Base-by-base conservation (phyloP, 1,140 invertebrate species). In the Probaryconus sp. region DNA sequence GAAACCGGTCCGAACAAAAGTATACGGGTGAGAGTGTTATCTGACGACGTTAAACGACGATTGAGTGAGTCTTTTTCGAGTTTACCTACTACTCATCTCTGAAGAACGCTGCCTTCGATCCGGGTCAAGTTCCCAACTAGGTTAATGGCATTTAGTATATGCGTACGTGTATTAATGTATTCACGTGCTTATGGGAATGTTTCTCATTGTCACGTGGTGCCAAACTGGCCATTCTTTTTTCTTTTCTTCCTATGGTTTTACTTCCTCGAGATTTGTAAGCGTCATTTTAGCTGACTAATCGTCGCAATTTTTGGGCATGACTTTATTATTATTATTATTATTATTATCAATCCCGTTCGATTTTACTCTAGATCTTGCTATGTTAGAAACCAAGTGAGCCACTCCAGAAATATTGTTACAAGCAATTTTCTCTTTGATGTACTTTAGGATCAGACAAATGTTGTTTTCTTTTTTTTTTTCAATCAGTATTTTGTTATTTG, bases 21-120 rank as follows among this genome's bases (percentile, higher is more conserved):
- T 64, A 50, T 56, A 71, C 38, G n/a, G 68, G 68, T 71, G 68
- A 71, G 68, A 71, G 68, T 71, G 68, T 71, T 64, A 71, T 58
- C 68, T 71, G 68, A 63, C 68, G 68, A 42, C 64, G 68, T 64
- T n/a, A n/a, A n/a, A n/a, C 68, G 68, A 64, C 68, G 51, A 71
- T 58, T 63, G 58, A 71, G 40, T 71, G 58, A 64, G 51, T 61
- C 67, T 58, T 56, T 56, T 64, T 71, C 58, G 51, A 50, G 35
- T 71, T 64, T 70, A 56, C 56, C 50, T 56, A 70, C 67, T 47
- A 55, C 67, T 69, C 65, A 61, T 69, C 65, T 61, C n/a, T 47
- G 38, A 69, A 45, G 55, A 61, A 61, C 65, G 65, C 55, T 38
- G 55, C 48, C 55, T 48, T 47, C 65, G 65, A 69, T 69, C 55